Base-by-base conservation (phyloP, 2,113 vertebrate genomes). In the Cavia aperea region DNA sequence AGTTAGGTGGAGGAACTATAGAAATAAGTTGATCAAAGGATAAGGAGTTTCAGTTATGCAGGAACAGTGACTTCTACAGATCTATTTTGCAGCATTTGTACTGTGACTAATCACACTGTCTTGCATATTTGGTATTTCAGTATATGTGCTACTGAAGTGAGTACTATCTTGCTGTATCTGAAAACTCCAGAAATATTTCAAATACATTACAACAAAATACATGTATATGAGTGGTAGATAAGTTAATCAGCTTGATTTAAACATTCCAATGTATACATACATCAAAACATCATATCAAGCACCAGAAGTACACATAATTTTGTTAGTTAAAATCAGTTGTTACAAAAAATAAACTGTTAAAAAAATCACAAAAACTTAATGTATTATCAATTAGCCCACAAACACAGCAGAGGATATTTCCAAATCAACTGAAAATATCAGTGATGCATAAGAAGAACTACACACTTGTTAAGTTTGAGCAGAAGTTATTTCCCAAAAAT, bases 401-500 rank as follows among this genome's bases (percentile, higher is more conserved):
- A 81, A 79, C 0, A 33, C 23, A 88, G 78, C 78, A 29, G 14
- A 81, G 0, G 86, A 58, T 43, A 29, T 46, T 90, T 62, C 8
- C 63, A 70, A 66, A 79, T 8, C n/a, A 81, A 16, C 54, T 65
- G 13, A 88, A 90, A 82, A 68, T 3, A 73, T 68, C 33, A 77
- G 58, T 46, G 60, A 51, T 70, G 12, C 2, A 84, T 62, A 39
- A 54, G 18, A 81, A 81, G 13, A 83, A 36, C 14, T 66, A 49
- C 36, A 83, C 11, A 89, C 12, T 60, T 78, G 58, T 5, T 81
- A 85, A 93, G 86, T 62, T 54, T 14, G 84, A 81, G 79, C 24
- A 73, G 56, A 94, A 92, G 49, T 70, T 89, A 86, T 81, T 88
- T 75, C 46, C 88, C 33, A 49, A 91, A 92, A 95, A 36, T 56